Base-by-base conservation (phyloP, 2,888 invertebrate species). In the Pilophorus perplexus region DNA sequence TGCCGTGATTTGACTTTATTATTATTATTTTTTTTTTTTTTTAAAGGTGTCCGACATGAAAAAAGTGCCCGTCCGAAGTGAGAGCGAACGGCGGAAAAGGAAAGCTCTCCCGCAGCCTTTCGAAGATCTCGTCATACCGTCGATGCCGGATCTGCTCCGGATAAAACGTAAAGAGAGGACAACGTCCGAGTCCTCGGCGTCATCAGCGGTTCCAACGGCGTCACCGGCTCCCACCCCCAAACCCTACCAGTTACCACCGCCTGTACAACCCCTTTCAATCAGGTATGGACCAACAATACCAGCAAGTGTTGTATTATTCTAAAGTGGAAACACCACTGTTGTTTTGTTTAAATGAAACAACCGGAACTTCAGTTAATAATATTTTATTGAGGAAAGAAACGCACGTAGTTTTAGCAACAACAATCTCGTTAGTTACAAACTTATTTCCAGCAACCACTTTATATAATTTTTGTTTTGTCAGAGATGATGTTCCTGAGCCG, bases 121-220 rank as follows among this genome's bases (percentile, higher is more conserved):
- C 50, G 60, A 71, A 44, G 72, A 72, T 57, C 68, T 72, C 8
- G 68, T 66, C 28, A 82, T 86, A 52, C 86, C 86, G 4, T 82
- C 83, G 2, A 82, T 85, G 73, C 81, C 85, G 2, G 84, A 85
- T 72, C 77, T 86, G 67, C 74, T 86, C 38, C 81, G 81, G 69
- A 77, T 86, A 73, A 84, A 84, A 74, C 79, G 81, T 67, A 81
- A 76, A 78, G 81, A 76, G 78, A 85, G 76, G 71, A 28, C 37
- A 18, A 16, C 28, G 12, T 62, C 62, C 2, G 62, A 46, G 8
- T 48, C 62, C 22, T 28, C 33, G 2, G 33, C 25, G n/a, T 72
- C 44, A 80, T 72, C 60, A 20, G 20, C 18, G 5, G n/a, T n/a
- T n/a, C 38, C 55, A 8, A 18, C 55, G 6, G 20, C 44, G n/a